Evolutionary conservation across 1,140 invertebrate genomes (phyloP).

Genomic region (Octopus bimaculoides): DNA sequence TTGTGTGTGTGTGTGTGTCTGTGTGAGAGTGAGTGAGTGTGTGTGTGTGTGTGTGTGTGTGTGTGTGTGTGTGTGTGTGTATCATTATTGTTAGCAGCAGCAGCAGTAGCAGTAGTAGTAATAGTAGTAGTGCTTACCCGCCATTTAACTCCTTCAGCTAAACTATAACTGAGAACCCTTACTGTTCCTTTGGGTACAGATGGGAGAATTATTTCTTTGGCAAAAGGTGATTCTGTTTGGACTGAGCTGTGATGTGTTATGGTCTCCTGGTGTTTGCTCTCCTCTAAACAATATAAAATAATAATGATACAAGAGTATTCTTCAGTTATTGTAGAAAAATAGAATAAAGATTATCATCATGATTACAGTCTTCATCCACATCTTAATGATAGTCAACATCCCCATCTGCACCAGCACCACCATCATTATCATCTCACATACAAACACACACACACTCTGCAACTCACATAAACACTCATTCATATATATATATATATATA

Average conservation of each 20-base stretch:
- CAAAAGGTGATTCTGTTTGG: conserved; percentile 43
- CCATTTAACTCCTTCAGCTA: conserved; percentile 50
- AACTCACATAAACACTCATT: too few species aligned
- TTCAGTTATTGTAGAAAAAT: background rate
- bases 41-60: background rate
- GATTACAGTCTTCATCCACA: too few species aligned
- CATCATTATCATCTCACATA: too few species aligned
- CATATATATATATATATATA: too few species aligned
- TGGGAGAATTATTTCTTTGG: conserved; percentile 44
- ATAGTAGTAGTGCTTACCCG: conserved; percentile 34
- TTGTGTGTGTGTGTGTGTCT: background rate
- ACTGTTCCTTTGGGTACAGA: conserved; percentile 45
- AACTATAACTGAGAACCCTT: conserved; percentile 44
- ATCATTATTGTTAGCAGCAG: background rate
- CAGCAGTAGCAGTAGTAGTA: too few species aligned
- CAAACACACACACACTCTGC: too few species aligned
- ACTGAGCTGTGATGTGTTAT: conserved; percentile 45
- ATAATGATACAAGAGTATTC: background rate
- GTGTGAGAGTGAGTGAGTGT: background rate
- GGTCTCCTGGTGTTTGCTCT: conserved; percentile 50
- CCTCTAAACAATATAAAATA: conserved; percentile 34
- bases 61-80: background rate
- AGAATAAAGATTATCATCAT: too few species aligned
- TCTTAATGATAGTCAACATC: too few species aligned
- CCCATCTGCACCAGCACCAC: too few species aligned